Conservation (phyloP, 2,888 invertebrate species). For the Philereme transversata region DNA sequence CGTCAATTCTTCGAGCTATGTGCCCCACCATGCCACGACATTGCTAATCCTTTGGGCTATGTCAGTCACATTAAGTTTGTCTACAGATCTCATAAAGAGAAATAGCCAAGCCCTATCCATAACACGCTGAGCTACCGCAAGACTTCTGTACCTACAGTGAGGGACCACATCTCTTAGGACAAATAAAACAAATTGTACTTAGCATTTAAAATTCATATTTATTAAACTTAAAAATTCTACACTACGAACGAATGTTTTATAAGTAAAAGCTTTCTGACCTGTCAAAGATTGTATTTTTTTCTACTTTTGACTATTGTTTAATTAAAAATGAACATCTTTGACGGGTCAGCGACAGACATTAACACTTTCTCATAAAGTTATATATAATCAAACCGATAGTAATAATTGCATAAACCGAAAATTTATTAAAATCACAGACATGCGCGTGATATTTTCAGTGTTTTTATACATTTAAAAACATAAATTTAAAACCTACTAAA, state of each 20-base stretch:
- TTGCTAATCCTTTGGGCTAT: no score
- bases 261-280: constrained; percentile 8
- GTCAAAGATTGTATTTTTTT: background rate
- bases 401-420: constrained; percentile 22
- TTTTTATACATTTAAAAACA: background rate
- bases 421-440: constrained; percentile 32
- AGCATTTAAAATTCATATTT: constrained; percentile 26
- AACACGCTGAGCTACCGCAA: no score
- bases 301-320: no score
- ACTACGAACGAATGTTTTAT: constrained; percentile 28
- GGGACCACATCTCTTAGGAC: background rate
- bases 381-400: constrained; percentile 23
- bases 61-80: no score
- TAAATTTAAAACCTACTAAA: background rate
- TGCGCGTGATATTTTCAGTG: constrained; percentile 23
- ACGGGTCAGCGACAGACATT: constrained; percentile 3
- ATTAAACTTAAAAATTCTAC: constrained; percentile 33
- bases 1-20: no score
- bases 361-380: constrained; percentile 15
- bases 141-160: no score
- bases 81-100: no score
- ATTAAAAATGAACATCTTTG: background rate
- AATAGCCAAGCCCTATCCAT: no score
- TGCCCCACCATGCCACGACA: no score
- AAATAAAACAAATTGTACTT: constrained; percentile 20